Percentiles rank a stretch among this genome's conserved stretches.
Evolutionary conservation across 2,888 invertebrate species (phyloP).

Genomic region (Blomia tropicalis): DNA sequence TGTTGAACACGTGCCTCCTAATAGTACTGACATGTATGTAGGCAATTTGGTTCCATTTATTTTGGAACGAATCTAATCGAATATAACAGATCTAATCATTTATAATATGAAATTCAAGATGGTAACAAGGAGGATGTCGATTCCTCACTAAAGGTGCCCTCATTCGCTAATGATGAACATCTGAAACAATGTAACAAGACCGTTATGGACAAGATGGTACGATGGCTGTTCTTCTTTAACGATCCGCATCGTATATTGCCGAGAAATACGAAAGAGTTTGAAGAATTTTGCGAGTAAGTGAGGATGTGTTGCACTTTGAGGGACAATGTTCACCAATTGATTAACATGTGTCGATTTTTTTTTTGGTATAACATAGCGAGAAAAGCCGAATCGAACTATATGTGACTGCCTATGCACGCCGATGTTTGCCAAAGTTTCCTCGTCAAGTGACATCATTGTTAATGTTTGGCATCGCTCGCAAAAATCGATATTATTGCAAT

Average conservation of each 20-base stretch:
- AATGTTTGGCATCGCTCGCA: slow-evolving; percentile 20
- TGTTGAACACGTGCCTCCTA: too few species aligned
- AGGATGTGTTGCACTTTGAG: too few species aligned
- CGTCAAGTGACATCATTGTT: slow-evolving; percentile 21
- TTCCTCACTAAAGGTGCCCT: too few species aligned
- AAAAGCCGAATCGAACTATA: slow-evolving; percentile 19
- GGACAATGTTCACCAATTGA: background rate
- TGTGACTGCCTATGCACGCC: slow-evolving; percentile 17
- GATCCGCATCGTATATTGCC: slow-evolving; percentile 15
- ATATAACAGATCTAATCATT: too few species aligned
- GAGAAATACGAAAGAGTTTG: background rate
- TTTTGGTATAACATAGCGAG: background rate
- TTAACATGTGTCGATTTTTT: background rate
- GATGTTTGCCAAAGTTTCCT: slow-evolving; percentile 21
- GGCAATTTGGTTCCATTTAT: too few species aligned
- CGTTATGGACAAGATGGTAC: slow-evolving; percentile 14
- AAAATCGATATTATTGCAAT: slow-evolving; percentile 21
- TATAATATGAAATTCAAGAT: too few species aligned
- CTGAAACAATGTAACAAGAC: background rate
- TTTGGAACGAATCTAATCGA: too few species aligned
- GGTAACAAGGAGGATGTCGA: too few species aligned
- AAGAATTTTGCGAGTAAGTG: slow-evolving; percentile 21
- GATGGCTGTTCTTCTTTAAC: slow-evolving; percentile 21
- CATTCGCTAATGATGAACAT: background rate
- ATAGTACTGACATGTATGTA: too few species aligned